A percentile compares a stretch with the other conserved stretches of the same genome.
Evolutionary conservation across 2,797 vertebrate genomes (phyloP).

Genomic region (Sebastes hubbsi): DNA sequence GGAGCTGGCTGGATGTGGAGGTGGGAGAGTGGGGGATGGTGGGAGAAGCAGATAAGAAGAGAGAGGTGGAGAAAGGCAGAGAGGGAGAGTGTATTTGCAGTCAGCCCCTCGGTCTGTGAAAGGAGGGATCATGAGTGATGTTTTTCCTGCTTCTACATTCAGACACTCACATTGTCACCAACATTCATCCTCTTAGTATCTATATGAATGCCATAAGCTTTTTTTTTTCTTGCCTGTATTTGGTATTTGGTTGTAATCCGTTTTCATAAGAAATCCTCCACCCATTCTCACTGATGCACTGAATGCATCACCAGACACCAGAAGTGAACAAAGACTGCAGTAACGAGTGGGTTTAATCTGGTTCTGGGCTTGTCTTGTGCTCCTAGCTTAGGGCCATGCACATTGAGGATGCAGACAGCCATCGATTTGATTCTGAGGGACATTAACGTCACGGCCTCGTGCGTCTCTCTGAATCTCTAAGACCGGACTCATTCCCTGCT

Average conservation of each 20-base stretch:
- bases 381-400: conserved; percentile 80
- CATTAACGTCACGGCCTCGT: conserved; percentile 83
- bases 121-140: conserved; percentile 76
- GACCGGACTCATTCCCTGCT: conserved; percentile 75
- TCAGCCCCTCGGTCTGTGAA: conserved; percentile 70
- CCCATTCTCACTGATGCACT: conserved; percentile 69
- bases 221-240: conserved; percentile 49
- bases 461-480: conserved; percentile 75
- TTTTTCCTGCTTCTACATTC: conserved; percentile 72
- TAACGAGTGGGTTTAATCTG: conserved; percentile 83
- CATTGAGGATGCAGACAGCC: conserved; percentile 80
- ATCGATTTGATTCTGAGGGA: conserved; percentile 85
- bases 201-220: conserved; percentile 71
- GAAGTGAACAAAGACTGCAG: conserved; percentile 81
- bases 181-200: conserved; percentile 80
- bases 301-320: conserved; percentile 77
- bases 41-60: conserved; percentile 74
- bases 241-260: conserved; percentile 77
- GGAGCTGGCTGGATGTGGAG: conserved; percentile 54
- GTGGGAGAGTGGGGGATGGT: conserved; percentile 69
- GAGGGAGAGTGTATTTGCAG: conserved; percentile 74
- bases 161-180: conserved; percentile 77
- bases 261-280: conserved; percentile 77
- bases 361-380: conserved; percentile 77
- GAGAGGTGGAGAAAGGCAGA: conserved; percentile 70